These are phyloP conservation scores for Antedon mediterranea DNA, from an alignment of 53 echinoderm and acorn worm genomes.

Conservation along the genomic window DNA sequence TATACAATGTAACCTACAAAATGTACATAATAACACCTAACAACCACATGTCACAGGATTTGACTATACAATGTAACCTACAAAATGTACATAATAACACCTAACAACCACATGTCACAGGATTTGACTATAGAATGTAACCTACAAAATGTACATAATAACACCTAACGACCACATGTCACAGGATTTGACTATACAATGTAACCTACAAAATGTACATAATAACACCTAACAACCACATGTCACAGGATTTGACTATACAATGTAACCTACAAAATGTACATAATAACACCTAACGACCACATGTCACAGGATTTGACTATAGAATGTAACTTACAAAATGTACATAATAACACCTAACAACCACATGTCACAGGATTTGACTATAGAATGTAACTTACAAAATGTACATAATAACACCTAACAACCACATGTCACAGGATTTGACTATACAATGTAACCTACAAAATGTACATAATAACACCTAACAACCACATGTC, in stretches of 20 bases:
- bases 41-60: slow-evolving; percentile 99
- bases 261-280: no score
- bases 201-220: slow-evolving; percentile 99
- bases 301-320: slow-evolving; percentile 99
- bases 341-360: slow-evolving; percentile 99
- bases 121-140: no score
- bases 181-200: slow-evolving; percentile 98
- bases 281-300: slow-evolving; percentile 99
- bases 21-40: slow-evolving; percentile 99
- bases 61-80: no score
- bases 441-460: no score
- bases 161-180: slow-evolving; percentile 99
- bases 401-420: slow-evolving; percentile 98
- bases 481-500: slow-evolving; percentile 99
- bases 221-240: slow-evolving; percentile 99
- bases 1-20: no score
- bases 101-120: slow-evolving; percentile 99
- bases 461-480: slow-evolving; percentile 97
- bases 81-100: slow-evolving; percentile 98
- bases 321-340: no score
- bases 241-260: slow-evolving; percentile 98
- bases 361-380: slow-evolving; percentile 99
- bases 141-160: slow-evolving; percentile 97
- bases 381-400: no score
- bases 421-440: slow-evolving; percentile 99